phyloP scores from a whole-genome alignment of 2,797 vertebrate species.

The Girardinus metallicus region DNA sequence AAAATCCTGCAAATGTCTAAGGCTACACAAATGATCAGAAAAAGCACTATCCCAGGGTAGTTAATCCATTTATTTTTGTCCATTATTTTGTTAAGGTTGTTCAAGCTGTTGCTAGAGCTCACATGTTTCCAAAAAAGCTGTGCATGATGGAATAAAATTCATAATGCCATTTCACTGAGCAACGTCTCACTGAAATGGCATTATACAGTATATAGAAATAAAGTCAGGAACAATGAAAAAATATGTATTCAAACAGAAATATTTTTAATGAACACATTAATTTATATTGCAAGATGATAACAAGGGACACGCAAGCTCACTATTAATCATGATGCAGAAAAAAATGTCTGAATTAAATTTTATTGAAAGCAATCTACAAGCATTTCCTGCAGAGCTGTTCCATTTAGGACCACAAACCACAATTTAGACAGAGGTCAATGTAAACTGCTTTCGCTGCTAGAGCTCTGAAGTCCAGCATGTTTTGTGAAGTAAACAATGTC shows the following conservation, averaged over 20 bases:
- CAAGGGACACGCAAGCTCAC: neutral
- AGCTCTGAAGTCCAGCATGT: constrained; percentile 1
- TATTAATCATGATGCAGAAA: neutral
- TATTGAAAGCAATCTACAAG: neutral
- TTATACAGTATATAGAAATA: neutral
- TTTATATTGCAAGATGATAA: neutral
- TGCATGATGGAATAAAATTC: neutral
- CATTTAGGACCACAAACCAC: constrained; percentile 1
- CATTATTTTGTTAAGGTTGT: neutral
- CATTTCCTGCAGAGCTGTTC: neutral
- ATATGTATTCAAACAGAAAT: neutral
- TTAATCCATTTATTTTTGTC: neutral
- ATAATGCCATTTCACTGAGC: too few relatives aligned
- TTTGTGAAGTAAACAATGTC: neutral
- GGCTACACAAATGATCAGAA: neutral
- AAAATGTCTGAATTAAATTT: neutral
- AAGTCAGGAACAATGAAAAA: neutral
- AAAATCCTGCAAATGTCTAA: constrained; percentile 22
- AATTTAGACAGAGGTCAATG: neutral
- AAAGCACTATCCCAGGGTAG: neutral
- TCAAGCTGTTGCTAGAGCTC: neutral
- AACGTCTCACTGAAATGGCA: neutral
- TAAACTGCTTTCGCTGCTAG: neutral
- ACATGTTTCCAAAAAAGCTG: neutral
- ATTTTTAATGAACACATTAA: neutral